Evolutionary conservation across 2,113 vertebrate species (phyloP), one percentile per base, ranked within the genome.

Genomic region (Syngnathus typhle): DNA sequence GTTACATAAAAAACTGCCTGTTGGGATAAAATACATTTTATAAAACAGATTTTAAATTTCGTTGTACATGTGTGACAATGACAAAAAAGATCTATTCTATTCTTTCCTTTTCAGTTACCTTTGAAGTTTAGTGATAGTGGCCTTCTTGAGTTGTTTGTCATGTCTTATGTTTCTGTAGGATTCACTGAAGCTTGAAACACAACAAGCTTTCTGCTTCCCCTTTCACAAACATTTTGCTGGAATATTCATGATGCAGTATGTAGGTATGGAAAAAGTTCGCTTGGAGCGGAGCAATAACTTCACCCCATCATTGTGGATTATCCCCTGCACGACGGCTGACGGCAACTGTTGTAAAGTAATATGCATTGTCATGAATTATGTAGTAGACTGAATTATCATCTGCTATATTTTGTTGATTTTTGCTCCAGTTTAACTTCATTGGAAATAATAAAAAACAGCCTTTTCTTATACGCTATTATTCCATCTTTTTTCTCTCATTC

Each of bases 401-500:
- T 32, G 65, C 54, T 15, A 60, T 46, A 47, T 32, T 37, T 18
- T 38, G n/a, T 16, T 38, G 36, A 19, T 60, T 60, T 55, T 60
- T 60, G 54, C 15, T 37, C 36, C 36, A 39, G 16, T 60, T 39
- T 7, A 39, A 7, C 39, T 60, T 39, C 32, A 60, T 60, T 32
- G 54, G 23, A 56, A 55, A 54, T 23, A 54, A n/a, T 0, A 19
- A 49, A 49, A 13, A 52, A n/a, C 6, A 19, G 3, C 6, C 49
- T 12, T 21, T 52, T 52, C 6, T 52, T 54, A 10, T 54, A 7
- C 23, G 32, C 60, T 47, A 61, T 36, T 18, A 41, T 59, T 72
- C 51, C 52, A 51, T 21, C 71, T 83, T 60, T 18, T 60, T 18
- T 74, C 54, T 76, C 58, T 15, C 23, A 65, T 70, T 44, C 21